Base-by-base conservation (phyloP, 92 coral and sea anemone species). In the Anthopleura xanthogrammica region DNA sequence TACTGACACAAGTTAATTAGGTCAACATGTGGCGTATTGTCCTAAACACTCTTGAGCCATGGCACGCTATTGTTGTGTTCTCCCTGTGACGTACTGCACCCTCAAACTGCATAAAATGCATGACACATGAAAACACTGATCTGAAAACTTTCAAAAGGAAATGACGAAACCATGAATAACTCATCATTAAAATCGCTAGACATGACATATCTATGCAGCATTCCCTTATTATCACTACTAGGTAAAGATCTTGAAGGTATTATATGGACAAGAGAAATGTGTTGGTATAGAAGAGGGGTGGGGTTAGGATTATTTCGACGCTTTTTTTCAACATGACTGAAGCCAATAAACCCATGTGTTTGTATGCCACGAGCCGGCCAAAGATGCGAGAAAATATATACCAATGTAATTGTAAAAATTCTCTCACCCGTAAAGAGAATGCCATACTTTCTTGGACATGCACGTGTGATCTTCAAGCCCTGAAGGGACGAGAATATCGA, bases 21-120 rank as follows among this genome's bases (percentile, higher is more conserved):
- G 5, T 52, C 50, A 23, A 82, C 85, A 82, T 82, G 85, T 82
- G 85, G 85, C 40, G 7, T 14, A 82, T 82, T 82, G 85, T 82
- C 19, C 9, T 3, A 29, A 56, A 82, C 85, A 70, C 85, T 82
- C 85, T 29, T 36, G n/a, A 41, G 39, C 50, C 50, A 74, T 41
- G 16, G n/a, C n/a, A 76, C 5, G 22, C 79, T 17, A 19, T 76
- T 76, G 79, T 76, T 42, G 3, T 5, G 56, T 5, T 23, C 55
- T 52, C 39, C 19, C 55, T 19, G 24, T 75, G 36, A 76, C 79
- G 42, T 52, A 1, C 29, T 41, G 14, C 17, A 43, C 79, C 12
- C 79, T 76, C 42, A 8, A 75, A 39, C 12, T 76, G 29, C 60
- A 52, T 13, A 54, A 54, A 29, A 29, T 29, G 36, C 58, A 54